Conservation (phyloP, 2,113 vertebrate genomes). For the Rhinoptilus africanus region DNA sequence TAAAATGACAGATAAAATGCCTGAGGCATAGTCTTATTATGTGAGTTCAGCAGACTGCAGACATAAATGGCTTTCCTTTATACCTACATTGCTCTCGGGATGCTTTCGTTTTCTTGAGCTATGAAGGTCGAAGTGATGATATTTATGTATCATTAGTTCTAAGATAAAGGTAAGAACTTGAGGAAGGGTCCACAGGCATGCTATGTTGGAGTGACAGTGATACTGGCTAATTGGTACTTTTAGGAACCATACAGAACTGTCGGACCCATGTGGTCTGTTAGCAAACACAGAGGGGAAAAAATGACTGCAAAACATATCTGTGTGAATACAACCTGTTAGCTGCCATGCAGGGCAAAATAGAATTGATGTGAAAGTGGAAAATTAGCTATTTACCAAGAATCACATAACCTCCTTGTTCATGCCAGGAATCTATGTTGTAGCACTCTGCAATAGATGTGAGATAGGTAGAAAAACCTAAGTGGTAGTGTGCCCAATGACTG, state of each 20-base stretch:
- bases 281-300: fast-evolving
- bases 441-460: neutral
- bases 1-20: slow-evolving; percentile 47
- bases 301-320: neutral
- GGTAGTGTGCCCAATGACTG: neutral
- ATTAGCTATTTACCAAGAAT: neutral
- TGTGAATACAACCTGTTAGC: neutral
- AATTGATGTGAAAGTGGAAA: neutral
- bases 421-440: neutral
- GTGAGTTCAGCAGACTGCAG: neutral
- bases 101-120: neutral
- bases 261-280: neutral
- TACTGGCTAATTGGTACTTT: neutral
- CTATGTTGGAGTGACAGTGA: neutral
- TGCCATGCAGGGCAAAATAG: neutral
- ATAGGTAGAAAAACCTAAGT: neutral
- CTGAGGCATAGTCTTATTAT: neutral
- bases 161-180: neutral
- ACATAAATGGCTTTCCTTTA: slow-evolving; percentile 6
- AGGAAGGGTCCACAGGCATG: neutral
- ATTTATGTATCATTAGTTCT: neutral
- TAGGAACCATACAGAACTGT: neutral
- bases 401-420: neutral
- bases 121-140: neutral
- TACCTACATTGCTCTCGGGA: neutral